A percentile compares a stretch with the other conserved stretches of the same genome.
Conservation (phyloP, 2,113 vertebrate species). For the Gila orcuttii region DNA sequence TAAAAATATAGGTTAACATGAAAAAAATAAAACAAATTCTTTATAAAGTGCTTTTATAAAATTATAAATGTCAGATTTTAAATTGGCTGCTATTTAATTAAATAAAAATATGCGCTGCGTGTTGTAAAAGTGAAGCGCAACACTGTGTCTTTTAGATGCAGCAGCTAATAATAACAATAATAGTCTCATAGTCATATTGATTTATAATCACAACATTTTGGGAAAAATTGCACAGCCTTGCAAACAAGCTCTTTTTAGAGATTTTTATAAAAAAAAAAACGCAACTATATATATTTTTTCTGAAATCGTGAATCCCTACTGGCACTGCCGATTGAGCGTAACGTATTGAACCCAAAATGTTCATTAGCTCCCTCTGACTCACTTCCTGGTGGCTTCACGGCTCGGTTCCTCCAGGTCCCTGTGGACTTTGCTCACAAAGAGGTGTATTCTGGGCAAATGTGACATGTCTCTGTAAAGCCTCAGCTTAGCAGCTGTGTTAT, state of each 20-base stretch:
- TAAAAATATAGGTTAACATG: no score
- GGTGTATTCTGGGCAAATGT: slow-evolving; percentile 76
- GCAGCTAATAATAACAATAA: not conserved
- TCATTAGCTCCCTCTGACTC: slow-evolving; percentile 54
- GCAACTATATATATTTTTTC: not conserved
- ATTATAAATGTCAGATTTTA: not conserved
- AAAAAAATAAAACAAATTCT: no score
- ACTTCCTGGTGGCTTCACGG: slow-evolving; percentile 60
- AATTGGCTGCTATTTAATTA: not conserved
- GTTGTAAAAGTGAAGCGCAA: not conserved
- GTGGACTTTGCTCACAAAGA: slow-evolving; percentile 67
- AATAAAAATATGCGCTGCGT: not conserved
- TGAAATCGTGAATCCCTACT: not conserved
- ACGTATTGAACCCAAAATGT: slow-evolving; percentile 21
- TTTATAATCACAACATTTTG: not conserved
- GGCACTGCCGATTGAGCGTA: not conserved
- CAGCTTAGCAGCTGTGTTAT: slow-evolving; percentile 95
- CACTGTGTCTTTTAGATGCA: not conserved
- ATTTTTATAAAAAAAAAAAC: no score
- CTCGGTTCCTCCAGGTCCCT: slow-evolving; percentile 68
- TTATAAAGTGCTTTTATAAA: not conserved
- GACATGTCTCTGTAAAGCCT: slow-evolving; percentile 88
- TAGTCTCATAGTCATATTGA: not conserved
- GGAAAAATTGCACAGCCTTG: not conserved
- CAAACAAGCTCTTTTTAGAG: not conserved